Base-by-base conservation (phyloP, 2,888 invertebrate genomes). In the Lacanobia oleracea region DNA sequence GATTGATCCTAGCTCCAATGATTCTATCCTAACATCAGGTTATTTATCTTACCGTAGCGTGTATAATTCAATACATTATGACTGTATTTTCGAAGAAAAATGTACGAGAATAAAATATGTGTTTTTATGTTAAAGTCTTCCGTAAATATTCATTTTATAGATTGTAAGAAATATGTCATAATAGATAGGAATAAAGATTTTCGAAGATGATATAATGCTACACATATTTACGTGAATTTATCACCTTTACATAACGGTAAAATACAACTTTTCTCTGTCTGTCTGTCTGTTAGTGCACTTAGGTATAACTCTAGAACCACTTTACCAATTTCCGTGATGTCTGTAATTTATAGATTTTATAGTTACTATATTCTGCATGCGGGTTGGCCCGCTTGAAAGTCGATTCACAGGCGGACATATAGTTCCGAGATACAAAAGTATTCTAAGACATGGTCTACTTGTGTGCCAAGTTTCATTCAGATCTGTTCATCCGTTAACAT, bases 141-240 rank as follows among this genome's bases (percentile, higher is more conserved):
- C 81, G 76, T 69, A 78, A 78, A 80, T 66, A 80, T 54, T 33
- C n/a, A 50, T 54, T 27, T 33, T 60, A 72, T 50, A 37, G 53
- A 60, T 63, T 77, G 48, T 48, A 27, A 40, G 61, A 51, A 57
- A 48, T 64, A 23, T 60, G 53, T 78, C 72, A 78, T 64, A 78
- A 71, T 48, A 23, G 0, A 54, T 60, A 8, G 33, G 10, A 33
- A 43, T 27, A 43, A 54, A 50, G 33, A 54, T 53, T 60, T 53
- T 70, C 43, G n/a, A 16, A 27, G 5, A 57, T 51, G 62, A 77
- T 69, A 45, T 59, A 77, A 62, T 57, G 51, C 40, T 37, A 14
- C 5, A 62, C 23, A 2, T 40, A 48, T 54, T 63, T 50, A 53
- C 23, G 16, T 54, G 50, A 60, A 72, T 72, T 64, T 61, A 75